Base-by-base conservation (phyloP, 2,113 vertebrate genomes). In the Nothobranchius kuhntae region DNA sequence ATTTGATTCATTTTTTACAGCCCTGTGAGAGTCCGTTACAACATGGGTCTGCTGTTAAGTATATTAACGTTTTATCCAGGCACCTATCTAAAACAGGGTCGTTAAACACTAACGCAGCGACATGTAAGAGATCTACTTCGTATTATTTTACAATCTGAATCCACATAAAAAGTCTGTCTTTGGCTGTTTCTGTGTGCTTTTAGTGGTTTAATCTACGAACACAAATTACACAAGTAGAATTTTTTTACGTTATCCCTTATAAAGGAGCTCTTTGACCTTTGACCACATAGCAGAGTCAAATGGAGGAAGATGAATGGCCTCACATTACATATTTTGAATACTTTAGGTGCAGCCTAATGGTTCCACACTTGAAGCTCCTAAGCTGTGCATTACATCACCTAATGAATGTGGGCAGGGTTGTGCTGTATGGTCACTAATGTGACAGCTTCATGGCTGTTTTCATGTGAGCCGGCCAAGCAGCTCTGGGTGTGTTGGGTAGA, bases 311-410 rank as follows among this genome's bases (percentile, higher is more conserved):
- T 47, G 30, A 82, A 78, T 65, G 50, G 50, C 47, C 13, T 80
- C 60, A 68, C 66, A 50, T 80, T 21, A 72, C 73, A 72, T 45
- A 63, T 44, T 73, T 55, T 68, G 59, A 77, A 78, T 48, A 36
- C 60, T 71, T 73, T 66, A 66, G 81, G 72, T 74, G 74, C 21
- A 52, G 58, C 58, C 69, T 76, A 81, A 84, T 65, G 75, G 60
- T 14, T 64, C 52, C 45, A 47, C 60, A 72, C 76, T 44, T 35
- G 60, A 81, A 64, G 68, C 30, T 60, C 72, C 61, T 72, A 26
- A 65, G 65, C 36, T 55, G 64, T 46, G 58, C 73, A 89, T 91
- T 81, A 87, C 84, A 65, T 90, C 88, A 90, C 44, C 82, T 77
- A 74, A 80, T 88, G 71, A 79, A 69, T 77, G 63, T 53, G 66